These are phyloP conservation scores for Anas platyrhynchos DNA, from an alignment of 2,113 vertebrate genomes.

Conservation along the genomic window DNA sequence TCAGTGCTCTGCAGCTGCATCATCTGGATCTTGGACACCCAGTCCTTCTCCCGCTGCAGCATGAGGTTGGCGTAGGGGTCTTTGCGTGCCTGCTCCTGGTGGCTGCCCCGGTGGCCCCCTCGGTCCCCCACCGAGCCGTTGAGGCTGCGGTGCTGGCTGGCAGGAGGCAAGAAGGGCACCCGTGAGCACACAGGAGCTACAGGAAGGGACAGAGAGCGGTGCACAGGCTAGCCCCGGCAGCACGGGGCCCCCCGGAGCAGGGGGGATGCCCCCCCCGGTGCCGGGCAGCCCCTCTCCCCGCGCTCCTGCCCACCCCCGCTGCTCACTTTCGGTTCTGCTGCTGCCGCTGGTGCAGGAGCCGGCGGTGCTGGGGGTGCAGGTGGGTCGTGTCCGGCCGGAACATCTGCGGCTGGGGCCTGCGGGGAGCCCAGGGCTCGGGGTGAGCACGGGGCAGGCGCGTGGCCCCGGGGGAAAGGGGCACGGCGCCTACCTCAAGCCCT, in stretches of 20 bases:
- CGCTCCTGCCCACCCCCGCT: neutral
- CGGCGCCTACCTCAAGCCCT: constrained; percentile 71
- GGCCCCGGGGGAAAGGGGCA: neutral
- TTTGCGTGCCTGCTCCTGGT: constrained; percentile 83
- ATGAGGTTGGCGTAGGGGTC: constrained; percentile 97
- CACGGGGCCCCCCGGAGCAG: neutral
- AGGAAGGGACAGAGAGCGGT: constrained; percentile 56
- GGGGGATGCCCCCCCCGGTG: neutral
- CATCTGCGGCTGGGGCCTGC: constrained; percentile 77
- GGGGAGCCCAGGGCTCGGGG: rapidly evolving
- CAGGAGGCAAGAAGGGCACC: constrained; percentile 61
- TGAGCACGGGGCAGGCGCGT: rapidly evolving
- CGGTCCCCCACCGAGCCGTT: constrained; percentile 79
- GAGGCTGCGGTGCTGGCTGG: constrained; percentile 79
- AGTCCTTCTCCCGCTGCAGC: constrained; percentile 96
- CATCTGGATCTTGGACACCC: constrained; percentile 98
- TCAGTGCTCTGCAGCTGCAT: constrained; percentile 98
- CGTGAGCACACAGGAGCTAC: constrained; percentile 62
- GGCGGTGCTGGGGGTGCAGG: constrained; percentile 93
- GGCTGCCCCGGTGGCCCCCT: constrained; percentile 75
- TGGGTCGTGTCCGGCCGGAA: constrained; percentile 93
- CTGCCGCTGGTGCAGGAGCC: constrained; percentile 92
- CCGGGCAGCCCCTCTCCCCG: neutral
- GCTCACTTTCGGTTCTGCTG: constrained; percentile 87
- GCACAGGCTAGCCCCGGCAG: constrained; percentile 37